These are phyloP conservation scores for Melanocharis versteri DNA, from an alignment of 2,113 vertebrate species.

Conservation along the genomic window DNA sequence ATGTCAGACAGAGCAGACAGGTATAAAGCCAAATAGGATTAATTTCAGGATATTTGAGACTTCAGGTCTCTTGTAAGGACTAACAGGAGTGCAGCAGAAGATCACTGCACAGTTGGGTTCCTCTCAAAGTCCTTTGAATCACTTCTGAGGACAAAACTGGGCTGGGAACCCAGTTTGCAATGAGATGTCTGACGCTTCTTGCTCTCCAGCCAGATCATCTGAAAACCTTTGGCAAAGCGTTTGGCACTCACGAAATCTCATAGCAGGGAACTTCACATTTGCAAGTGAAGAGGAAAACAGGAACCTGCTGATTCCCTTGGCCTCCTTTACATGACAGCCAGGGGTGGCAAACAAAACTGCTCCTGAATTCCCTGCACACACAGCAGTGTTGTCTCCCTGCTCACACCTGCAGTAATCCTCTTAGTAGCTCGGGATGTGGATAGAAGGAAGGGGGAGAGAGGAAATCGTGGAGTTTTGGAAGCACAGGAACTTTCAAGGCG, in stretches of 20 bases:
- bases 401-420: background rate
- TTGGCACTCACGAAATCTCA: constrained; percentile 5
- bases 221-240: constrained; percentile 36
- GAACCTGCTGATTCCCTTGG: constrained; percentile 16
- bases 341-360: background rate
- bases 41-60: background rate
- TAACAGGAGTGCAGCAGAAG: background rate
- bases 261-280: constrained; percentile 25
- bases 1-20: background rate
- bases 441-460: background rate
- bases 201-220: constrained; percentile 52
- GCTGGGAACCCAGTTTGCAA: constrained; percentile 23
- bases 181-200: constrained; percentile 39
- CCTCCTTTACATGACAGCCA: background rate
- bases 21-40: background rate
- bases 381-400: background rate
- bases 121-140: constrained; percentile 6
- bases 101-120: background rate
- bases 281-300: constrained; percentile 32
- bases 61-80: background rate
- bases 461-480: background rate
- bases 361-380: background rate
- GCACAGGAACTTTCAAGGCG: background rate
- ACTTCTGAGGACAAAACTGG: background rate
- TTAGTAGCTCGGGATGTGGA: background rate